These are phyloP conservation scores for Tetraneura akinire DNA, from an alignment of 1,140 invertebrate species.

Conservation along the genomic window DNA sequence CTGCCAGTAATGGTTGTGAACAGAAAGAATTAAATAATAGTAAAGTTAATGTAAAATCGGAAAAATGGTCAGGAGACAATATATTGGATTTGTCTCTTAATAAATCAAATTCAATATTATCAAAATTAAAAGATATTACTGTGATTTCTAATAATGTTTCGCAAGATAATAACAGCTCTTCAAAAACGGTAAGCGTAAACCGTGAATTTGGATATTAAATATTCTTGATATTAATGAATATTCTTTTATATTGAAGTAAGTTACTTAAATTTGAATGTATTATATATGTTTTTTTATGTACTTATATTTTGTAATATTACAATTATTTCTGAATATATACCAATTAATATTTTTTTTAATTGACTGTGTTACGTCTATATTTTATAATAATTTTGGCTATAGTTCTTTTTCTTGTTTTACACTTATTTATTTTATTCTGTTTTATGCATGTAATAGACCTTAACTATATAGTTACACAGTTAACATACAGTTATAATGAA, in stretches of 20 bases:
- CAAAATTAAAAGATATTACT: slow-evolving; percentile 38
- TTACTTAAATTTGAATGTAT: slow-evolving; percentile 4
- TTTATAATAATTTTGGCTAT: slow-evolving; percentile 41
- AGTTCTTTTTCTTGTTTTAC: slow-evolving; percentile 42
- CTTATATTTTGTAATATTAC: not conserved
- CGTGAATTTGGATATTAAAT: slow-evolving; percentile 34
- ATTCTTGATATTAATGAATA: no score
- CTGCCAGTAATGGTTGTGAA: slow-evolving; percentile 28
- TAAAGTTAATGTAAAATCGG: slow-evolving; percentile 32
- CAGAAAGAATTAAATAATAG: slow-evolving; percentile 26
- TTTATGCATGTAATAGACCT: slow-evolving; percentile 32
- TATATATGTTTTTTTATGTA: slow-evolving; percentile 17
- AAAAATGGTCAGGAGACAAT: slow-evolving; percentile 13
- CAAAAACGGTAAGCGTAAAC: slow-evolving; percentile 44
- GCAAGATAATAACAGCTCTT: slow-evolving; percentile 19
- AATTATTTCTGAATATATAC: slow-evolving; percentile 30
- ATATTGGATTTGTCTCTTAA: slow-evolving; percentile 50
- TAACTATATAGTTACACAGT: slow-evolving; percentile 2
- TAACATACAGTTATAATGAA: not conserved
- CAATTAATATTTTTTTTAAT: slow-evolving; percentile 28
- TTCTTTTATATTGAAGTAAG: not conserved
- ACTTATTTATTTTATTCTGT: slow-evolving; percentile 41
- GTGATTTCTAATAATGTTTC: slow-evolving; percentile 27
- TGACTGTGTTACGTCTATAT: slow-evolving; percentile 21
- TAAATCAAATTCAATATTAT: slow-evolving; percentile 9